These are phyloP conservation scores for Cottus gobio DNA, from an alignment of 2,113 vertebrate species.

Conservation along the genomic window DNA sequence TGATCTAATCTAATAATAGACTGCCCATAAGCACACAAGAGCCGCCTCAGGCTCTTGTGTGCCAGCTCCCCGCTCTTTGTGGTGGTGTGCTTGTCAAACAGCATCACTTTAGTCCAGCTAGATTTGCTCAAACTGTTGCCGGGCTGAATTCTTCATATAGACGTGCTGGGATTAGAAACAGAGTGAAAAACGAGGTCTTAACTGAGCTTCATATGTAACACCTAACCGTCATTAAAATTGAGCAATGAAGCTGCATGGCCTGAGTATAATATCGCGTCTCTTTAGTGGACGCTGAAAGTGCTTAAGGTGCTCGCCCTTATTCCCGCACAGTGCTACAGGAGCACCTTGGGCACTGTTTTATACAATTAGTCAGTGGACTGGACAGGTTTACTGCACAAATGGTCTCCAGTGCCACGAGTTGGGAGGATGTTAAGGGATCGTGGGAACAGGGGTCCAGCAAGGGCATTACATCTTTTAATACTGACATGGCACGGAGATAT, in stretches of 20 bases:
- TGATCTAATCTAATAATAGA: background rate
- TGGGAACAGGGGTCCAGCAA: conserved; percentile 23
- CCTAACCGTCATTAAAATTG: background rate
- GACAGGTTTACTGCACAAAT: conserved; percentile 27
- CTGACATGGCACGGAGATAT: background rate
- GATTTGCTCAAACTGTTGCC: conserved; percentile 16
- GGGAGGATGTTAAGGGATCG: conserved; percentile 23
- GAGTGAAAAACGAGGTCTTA: background rate
- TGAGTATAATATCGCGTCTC: background rate
- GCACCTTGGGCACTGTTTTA: background rate
- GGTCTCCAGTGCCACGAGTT: background rate
- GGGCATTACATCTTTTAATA: conserved; percentile 36
- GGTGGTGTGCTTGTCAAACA: conserved; percentile 10
- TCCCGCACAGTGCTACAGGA: background rate
- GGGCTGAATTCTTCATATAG: background rate
- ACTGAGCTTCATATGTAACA: conserved; percentile 19
- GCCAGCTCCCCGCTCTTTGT: background rate
- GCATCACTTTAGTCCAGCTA: conserved; percentile 9
- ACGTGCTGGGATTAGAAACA: too few species aligned
- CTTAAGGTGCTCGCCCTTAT: background rate
- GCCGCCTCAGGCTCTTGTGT: too few species aligned
- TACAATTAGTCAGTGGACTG: conserved; percentile 17
- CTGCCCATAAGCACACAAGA: too few species aligned
- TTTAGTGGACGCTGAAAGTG: background rate
- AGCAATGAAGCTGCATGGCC: background rate